Percentiles rank a stretch among this genome's conserved stretches.
Evolutionary conservation across 35 echinoderm and acorn worm genomes (phyloP).

Genomic region (Anneissia japonica): DNA sequence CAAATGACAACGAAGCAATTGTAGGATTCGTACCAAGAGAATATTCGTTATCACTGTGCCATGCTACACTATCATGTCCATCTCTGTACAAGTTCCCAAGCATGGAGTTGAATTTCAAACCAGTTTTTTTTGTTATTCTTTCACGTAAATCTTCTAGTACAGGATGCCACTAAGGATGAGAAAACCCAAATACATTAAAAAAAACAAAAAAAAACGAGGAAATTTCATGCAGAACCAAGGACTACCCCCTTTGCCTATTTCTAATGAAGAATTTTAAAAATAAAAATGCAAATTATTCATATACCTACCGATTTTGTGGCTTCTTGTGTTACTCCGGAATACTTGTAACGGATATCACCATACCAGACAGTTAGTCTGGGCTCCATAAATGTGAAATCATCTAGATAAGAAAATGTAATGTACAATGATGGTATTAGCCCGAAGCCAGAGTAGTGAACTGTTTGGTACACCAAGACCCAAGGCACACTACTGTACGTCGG

Average conservation of each 20-base stretch:
- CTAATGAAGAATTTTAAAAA: too few relatives aligned
- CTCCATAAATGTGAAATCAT: neutral
- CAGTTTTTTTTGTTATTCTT: constrained; percentile 41
- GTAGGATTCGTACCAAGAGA: constrained; percentile 56
- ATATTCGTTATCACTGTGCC: constrained; percentile 92
- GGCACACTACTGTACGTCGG: too few relatives aligned
- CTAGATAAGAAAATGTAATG: neutral
- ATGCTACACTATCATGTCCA: constrained; percentile 67
- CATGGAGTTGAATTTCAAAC: constrained; percentile 63
- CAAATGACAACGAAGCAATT: constrained; percentile 85
- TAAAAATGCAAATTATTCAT: too few relatives aligned
- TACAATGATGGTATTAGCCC: too few relatives aligned
- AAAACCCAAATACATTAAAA: too few relatives aligned
- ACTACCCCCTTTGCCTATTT: too few relatives aligned
- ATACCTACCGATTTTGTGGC: neutral
- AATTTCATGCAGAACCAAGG: too few relatives aligned
- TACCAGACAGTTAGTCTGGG: constrained; percentile 1
- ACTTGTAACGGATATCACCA: neutral
- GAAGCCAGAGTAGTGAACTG: too few relatives aligned
- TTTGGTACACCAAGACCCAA: too few relatives aligned
- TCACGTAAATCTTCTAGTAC: constrained; percentile 30
- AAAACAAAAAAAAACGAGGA: too few relatives aligned
- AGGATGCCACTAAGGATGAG: constrained; percentile 57
- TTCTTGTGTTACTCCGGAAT: neutral
- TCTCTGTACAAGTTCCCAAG: constrained; percentile 67